Percentiles rank a stretch among this genome's conserved stretches.
Evolutionary conservation across 2,797 vertebrate species (phyloP).

Genomic region (Galago senegalensis): DNA sequence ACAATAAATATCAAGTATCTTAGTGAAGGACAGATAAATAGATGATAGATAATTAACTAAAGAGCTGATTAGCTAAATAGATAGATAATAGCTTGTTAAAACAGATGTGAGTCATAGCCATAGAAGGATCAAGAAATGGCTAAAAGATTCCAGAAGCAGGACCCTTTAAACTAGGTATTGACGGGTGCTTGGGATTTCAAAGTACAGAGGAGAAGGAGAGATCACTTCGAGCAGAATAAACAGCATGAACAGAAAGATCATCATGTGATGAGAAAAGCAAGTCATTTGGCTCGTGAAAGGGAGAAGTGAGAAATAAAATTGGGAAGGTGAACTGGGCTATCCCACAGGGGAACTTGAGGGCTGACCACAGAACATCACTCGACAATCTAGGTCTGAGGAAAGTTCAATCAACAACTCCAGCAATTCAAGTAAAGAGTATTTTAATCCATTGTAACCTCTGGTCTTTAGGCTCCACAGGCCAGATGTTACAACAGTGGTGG

Average conservation of each 20-base stretch:
- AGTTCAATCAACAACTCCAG: background rate
- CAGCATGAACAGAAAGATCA: slow-evolving; percentile 32
- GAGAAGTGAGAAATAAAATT: slow-evolving; percentile 38
- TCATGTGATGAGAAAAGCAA: background rate
- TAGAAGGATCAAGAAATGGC: slow-evolving; percentile 27
- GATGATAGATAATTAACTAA: background rate
- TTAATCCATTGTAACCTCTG: background rate
- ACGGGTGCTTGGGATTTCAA: slow-evolving; percentile 37
- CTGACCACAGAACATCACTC: background rate
- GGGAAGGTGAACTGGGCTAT: slow-evolving; percentile 25
- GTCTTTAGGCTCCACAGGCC: background rate
- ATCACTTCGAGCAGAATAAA: slow-evolving; percentile 57
- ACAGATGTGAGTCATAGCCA: background rate
- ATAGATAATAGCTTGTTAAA: slow-evolving; percentile 45
- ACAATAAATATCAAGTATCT: slow-evolving; percentile 24
- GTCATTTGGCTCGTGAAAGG: slow-evolving; percentile 52
- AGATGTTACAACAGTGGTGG: background rate
- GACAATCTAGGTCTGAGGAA: slow-evolving; percentile 34
- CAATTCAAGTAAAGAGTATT: background rate
- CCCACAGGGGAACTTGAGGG: slow-evolving; percentile 2
- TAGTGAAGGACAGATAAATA: slow-evolving; percentile 13
- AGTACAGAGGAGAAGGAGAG: slow-evolving; percentile 36
- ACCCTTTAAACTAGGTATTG: slow-evolving; percentile 35
- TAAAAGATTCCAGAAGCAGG: slow-evolving; percentile 6
- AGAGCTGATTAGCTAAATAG: background rate